Evolutionary conservation across 2,113 vertebrate genomes (phyloP).

Genomic region (Psophia crepitans): DNA sequence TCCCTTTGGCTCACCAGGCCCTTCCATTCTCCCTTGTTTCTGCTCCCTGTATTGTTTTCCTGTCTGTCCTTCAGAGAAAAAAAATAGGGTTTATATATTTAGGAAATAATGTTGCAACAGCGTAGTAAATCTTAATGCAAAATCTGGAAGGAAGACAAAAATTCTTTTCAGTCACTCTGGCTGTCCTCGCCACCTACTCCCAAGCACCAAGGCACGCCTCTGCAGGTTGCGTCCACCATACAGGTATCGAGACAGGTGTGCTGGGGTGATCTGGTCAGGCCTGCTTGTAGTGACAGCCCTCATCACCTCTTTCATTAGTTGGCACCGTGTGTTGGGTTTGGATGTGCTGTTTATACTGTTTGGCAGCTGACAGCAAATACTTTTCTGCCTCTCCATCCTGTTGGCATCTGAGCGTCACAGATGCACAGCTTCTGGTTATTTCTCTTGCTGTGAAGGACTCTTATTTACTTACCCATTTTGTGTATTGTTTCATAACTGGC

Average conservation of each 20-base stretch:
- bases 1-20: not conserved
- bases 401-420: not conserved
- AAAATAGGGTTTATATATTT: not conserved
- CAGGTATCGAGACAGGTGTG: not conserved
- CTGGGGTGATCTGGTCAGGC: not conserved
- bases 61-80: not conserved
- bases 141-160: not conserved
- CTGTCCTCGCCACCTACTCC: rapidly evolving
- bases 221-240: not conserved
- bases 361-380: not conserved
- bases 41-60: not conserved
- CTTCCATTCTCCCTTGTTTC: not conserved
- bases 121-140: not conserved
- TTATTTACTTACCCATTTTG: not conserved
- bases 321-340: not conserved
- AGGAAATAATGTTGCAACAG: not conserved
- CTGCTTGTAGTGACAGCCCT: not conserved
- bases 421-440: not conserved
- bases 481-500: not conserved
- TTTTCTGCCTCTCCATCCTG: not conserved
- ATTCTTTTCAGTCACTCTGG: not conserved
- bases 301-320: not conserved
- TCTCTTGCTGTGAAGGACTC: not conserved
- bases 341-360: not conserved
- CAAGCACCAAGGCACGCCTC: not conserved